A percentile compares a stretch with the other conserved stretches of the same genome.
phyloP scores from a whole-genome alignment of 2,888 invertebrate species.

The Limenitis camilla region DNA sequence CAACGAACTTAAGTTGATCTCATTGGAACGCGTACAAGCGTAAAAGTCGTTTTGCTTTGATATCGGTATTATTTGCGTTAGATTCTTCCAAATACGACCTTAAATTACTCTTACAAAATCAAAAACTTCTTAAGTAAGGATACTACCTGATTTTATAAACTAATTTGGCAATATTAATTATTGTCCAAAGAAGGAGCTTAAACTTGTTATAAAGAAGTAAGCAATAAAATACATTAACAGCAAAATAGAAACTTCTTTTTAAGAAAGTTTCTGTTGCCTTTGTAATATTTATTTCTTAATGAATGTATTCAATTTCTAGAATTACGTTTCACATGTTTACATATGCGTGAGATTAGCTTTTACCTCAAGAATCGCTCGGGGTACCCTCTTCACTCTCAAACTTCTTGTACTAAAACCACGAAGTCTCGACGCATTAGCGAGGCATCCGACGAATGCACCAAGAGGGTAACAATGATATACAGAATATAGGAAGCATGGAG shows the following conservation, averaged over 20 bases:
- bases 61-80: conserved; percentile 6
- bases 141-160: background rate
- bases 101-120: too few relatives aligned
- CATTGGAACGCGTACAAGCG: conserved; percentile 1
- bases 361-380: conserved; percentile 14
- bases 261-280: too few relatives aligned
- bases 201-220: too few relatives aligned
- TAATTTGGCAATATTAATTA: too few relatives aligned
- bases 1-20: conserved; percentile 9
- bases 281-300: too few relatives aligned
- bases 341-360: conserved; percentile 4
- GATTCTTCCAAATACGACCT: background rate
- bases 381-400: conserved; percentile 12
- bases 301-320: background rate
- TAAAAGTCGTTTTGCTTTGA: conserved; percentile 6
- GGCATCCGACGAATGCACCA: conserved; percentile 20
- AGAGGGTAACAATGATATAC: conserved; percentile 19
- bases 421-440: conserved; percentile 16
- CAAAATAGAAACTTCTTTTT: too few relatives aligned
- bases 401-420: conserved; percentile 15
- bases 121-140: background rate
- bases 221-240: too few relatives aligned
- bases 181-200: too few relatives aligned
- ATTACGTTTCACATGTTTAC: conserved; percentile 3
- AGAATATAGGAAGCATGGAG: conserved; percentile 12